phyloP scores from a whole-genome alignment of 1,140 invertebrate species.

The Neoseiulus cucumeris region DNA sequence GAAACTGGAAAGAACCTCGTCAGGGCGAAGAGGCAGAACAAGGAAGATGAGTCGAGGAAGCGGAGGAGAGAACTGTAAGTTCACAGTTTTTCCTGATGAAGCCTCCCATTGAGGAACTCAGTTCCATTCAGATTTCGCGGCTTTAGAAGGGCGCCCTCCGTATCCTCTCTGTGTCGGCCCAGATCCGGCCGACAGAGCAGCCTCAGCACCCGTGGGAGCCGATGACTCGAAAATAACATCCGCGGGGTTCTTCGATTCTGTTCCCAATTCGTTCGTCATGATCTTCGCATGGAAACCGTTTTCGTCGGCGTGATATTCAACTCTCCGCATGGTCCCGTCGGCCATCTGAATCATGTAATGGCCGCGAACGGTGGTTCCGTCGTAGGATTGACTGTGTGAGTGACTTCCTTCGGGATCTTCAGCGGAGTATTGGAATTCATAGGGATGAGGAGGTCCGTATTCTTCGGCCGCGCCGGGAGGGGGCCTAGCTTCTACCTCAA shows the following conservation, averaged over 20 bases:
- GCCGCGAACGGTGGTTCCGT: not conserved
- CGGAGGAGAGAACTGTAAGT: too few relatives aligned
- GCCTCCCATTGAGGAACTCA: too few relatives aligned
- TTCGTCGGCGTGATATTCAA: not conserved
- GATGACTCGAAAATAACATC: not conserved
- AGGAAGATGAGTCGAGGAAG: too few relatives aligned
- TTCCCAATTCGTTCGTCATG: not conserved
- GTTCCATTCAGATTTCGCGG: too few relatives aligned
- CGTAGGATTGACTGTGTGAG: not conserved
- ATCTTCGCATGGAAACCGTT: not conserved
- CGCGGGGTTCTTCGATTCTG: not conserved
- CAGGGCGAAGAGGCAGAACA: too few relatives aligned
- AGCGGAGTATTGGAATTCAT: not conserved
- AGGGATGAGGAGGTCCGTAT: not conserved
- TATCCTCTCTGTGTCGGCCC: too few relatives aligned
- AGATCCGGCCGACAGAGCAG: not conserved
- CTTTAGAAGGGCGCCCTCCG: too few relatives aligned
- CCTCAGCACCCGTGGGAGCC: not conserved
- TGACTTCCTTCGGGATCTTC: not conserved
- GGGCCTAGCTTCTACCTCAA: too few relatives aligned
- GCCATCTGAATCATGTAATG: constrained; percentile 6
- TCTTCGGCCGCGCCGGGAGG: not conserved
- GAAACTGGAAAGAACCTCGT: too few relatives aligned
- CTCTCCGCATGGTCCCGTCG: not conserved
- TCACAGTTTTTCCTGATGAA: too few relatives aligned